Evolutionary conservation across 2,797 vertebrate genomes (phyloP).

Genomic region (Apogon hyalosoma): DNA sequence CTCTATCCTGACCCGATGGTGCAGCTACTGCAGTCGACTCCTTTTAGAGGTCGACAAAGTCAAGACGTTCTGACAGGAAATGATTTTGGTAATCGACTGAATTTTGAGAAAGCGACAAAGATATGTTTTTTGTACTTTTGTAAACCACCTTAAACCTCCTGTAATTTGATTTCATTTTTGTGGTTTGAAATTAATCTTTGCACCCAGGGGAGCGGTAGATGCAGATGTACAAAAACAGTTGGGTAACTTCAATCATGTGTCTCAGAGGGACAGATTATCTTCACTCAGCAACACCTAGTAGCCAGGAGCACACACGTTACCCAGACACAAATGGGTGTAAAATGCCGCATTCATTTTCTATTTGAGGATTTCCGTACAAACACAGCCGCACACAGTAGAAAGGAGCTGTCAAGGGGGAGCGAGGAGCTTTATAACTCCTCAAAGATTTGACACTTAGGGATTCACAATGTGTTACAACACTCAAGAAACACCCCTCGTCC

Average conservation of each 20-base stretch:
- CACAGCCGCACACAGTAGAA: conserved; percentile 20
- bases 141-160: no score
- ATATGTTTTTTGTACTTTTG: no score
- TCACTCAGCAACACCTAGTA: conserved; percentile 34
- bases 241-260: conserved; percentile 21
- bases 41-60: neutral
- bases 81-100: neutral
- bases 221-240: neutral
- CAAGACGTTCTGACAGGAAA: neutral
- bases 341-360: conserved; percentile 34
- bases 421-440: conserved; percentile 16
- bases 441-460: conserved; percentile 30
- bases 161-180: no score
- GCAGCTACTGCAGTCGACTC: no score
- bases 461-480: conserved; percentile 41
- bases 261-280: conserved; percentile 38
- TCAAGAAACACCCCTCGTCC: conserved; percentile 17
- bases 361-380: conserved; percentile 23
- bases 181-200: neutral
- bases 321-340: conserved; percentile 19
- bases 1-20: conserved; percentile 18
- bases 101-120: no score
- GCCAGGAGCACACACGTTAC: conserved; percentile 23
- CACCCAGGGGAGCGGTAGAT: neutral
- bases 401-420: conserved; percentile 11